Conservation (phyloP, 53 echinoderm and acorn worm genomes). For the Echinometra lucunter region DNA sequence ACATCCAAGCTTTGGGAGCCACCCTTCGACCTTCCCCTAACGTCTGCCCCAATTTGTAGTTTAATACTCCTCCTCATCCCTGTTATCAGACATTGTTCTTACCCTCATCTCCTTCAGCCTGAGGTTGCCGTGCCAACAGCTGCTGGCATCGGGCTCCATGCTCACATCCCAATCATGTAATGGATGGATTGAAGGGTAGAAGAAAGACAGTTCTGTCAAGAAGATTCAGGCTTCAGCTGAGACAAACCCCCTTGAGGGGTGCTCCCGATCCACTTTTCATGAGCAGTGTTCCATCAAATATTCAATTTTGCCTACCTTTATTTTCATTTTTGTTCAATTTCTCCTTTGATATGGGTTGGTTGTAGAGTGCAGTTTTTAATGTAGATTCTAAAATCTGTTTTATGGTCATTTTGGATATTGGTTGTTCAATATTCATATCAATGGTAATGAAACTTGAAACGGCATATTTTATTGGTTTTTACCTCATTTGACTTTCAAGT, state of each 20-base stretch:
- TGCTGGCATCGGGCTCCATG: background rate
- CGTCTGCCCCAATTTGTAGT: slow-evolving; percentile 23
- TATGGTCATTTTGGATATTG: too few relatives aligned
- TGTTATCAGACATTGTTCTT: background rate
- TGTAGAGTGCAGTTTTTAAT: background rate
- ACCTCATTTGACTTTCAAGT: too few relatives aligned
- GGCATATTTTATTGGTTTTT: too few relatives aligned
- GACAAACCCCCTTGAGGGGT: background rate
- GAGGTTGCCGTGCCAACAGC: slow-evolving; percentile 28
- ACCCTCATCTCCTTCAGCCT: background rate
- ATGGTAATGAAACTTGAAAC: too few relatives aligned
- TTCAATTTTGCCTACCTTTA: slow-evolving; percentile 10
- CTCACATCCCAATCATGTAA: slow-evolving; percentile 43
- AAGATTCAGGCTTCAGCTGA: background rate
- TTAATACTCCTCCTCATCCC: background rate
- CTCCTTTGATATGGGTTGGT: background rate
- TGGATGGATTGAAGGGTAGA: background rate
- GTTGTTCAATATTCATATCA: too few relatives aligned
- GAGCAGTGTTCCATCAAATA: slow-evolving; percentile 22
- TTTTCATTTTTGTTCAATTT: background rate
- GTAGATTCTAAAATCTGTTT: background rate
- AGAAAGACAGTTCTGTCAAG: slow-evolving; percentile 29
- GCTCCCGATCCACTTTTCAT: slow-evolving; percentile 14
- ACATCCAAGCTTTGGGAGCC: background rate
- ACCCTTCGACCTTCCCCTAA: slow-evolving; percentile 12